Evolutionary conservation across 2,888 invertebrate genomes (phyloP).

Genomic region (Eristalinus aeneus): DNA sequence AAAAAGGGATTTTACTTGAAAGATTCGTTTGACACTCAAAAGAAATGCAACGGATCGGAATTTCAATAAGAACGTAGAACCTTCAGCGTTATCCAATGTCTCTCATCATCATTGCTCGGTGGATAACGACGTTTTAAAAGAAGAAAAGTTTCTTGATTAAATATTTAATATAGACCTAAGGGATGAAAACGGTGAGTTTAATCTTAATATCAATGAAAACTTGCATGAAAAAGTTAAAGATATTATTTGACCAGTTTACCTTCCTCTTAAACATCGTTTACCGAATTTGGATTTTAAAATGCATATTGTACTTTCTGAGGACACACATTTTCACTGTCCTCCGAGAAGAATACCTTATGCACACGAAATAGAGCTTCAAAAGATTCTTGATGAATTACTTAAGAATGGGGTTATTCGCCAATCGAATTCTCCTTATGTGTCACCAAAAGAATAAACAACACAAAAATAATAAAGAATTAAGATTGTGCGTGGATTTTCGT

Average conservation of each 20-base stretch:
- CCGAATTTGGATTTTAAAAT: not conserved
- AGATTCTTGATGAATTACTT: constrained; percentile 27
- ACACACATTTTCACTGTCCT: not conserved
- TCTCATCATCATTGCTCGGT: not conserved
- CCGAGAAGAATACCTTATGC: not conserved
- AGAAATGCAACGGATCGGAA: not conserved
- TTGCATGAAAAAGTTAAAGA: not conserved
- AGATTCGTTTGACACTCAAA: not conserved
- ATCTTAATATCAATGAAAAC: not conserved
- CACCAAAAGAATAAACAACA: constrained; percentile 46
- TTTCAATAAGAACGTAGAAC: not conserved
- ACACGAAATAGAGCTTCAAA: not conserved
- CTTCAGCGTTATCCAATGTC: not conserved
- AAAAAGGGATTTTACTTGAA: not conserved
- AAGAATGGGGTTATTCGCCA: constrained; percentile 46
- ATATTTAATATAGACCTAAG: not conserved
- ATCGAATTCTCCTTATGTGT: constrained; percentile 60
- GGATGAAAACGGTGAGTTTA: not conserved
- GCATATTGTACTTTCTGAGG: not conserved
- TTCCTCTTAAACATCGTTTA: not conserved
- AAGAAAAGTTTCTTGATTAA: not conserved
- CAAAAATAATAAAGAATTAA: constrained; percentile 46
- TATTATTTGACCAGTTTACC: not conserved
- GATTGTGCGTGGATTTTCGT: constrained; percentile 42
- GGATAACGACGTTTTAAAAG: not conserved